Evolutionary conservation across 2,888 invertebrate species (phyloP).

Genomic region (Fabriciana adippe): DNA sequence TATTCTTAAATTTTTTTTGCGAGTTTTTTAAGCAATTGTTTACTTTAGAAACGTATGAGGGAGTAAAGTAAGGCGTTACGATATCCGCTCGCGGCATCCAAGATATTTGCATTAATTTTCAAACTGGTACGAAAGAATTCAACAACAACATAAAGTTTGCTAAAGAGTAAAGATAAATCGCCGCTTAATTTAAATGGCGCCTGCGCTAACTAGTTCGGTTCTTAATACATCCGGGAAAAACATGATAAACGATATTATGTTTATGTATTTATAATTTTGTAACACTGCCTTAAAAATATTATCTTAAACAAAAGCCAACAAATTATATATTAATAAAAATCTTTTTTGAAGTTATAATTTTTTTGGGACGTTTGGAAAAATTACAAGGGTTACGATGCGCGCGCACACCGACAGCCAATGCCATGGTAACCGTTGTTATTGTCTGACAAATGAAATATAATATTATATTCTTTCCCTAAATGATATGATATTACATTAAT

Average conservation of each 20-base stretch:
- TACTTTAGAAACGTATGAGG: not conserved
- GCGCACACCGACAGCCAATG: no score
- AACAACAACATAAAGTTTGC: slow-evolving; percentile 48
- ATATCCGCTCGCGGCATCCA: slow-evolving; percentile 34
- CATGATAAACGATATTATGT: slow-evolving; percentile 26
- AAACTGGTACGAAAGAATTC: slow-evolving; percentile 58
- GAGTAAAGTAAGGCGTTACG: slow-evolving; percentile 2
- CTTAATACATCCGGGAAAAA: slow-evolving; percentile 50
- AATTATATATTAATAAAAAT: no score
- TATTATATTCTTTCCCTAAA: no score
- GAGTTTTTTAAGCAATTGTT: not conserved
- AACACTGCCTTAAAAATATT: not conserved
- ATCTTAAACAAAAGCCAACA: not conserved
- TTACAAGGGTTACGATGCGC: no score
- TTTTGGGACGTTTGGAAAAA: no score
- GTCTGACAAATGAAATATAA: no score
- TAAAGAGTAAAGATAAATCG: slow-evolving; percentile 51
- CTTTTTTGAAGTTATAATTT: no score
- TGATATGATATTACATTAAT: no score
- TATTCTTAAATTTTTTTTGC: no score
- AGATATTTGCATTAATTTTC: slow-evolving; percentile 68
- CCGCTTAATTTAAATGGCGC: slow-evolving; percentile 60
- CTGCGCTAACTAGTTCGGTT: slow-evolving; percentile 50
- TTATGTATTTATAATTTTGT: slow-evolving; percentile 7
- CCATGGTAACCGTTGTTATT: no score